phyloP scores from a whole-genome alignment of 1,140 invertebrate genomes.

The Phthorimaea operculella region DNA sequence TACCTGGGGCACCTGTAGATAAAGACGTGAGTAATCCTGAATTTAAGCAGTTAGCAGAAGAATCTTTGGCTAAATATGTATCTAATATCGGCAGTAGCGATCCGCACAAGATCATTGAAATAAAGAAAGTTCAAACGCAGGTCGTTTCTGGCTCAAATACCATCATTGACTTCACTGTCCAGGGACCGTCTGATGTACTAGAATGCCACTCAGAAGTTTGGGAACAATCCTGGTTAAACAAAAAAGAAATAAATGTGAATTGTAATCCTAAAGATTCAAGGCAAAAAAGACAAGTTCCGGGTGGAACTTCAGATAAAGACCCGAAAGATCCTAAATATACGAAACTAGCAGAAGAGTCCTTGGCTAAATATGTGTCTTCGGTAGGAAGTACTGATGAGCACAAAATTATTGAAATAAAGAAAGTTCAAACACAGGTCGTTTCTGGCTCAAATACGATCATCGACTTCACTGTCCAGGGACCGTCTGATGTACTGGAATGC shows the following conservation, averaged over 20 bases:
- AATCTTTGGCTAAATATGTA: too few relatives aligned
- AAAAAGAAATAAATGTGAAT: conserved; percentile 21
- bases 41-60: too few relatives aligned
- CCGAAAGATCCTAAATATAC: conserved; percentile 10
- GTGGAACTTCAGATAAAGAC: too few relatives aligned
- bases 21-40: too few relatives aligned
- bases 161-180: neutral
- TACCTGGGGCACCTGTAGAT: too few relatives aligned
- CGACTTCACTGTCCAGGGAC: conserved; percentile 32
- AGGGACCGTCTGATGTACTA: conserved; percentile 9
- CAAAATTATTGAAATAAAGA: conserved; percentile 35
- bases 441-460: conserved; percentile 34
- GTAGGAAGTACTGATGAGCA: conserved; percentile 38
- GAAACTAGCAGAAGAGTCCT: conserved; percentile 8
- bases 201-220: conserved; percentile 29
- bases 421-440: conserved; percentile 28
- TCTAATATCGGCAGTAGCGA: too few relatives aligned
- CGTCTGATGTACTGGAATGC: too few relatives aligned
- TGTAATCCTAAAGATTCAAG: conserved; percentile 18
- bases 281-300: too few relatives aligned
- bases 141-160: too few relatives aligned
- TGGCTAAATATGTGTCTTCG: conserved; percentile 28
- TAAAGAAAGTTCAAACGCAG: too few relatives aligned
- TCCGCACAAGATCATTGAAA: too few relatives aligned
- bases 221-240: conserved; percentile 20